Base-by-base conservation (phyloP, 2,797 vertebrate genomes). In the Falco novaeseelandiae region DNA sequence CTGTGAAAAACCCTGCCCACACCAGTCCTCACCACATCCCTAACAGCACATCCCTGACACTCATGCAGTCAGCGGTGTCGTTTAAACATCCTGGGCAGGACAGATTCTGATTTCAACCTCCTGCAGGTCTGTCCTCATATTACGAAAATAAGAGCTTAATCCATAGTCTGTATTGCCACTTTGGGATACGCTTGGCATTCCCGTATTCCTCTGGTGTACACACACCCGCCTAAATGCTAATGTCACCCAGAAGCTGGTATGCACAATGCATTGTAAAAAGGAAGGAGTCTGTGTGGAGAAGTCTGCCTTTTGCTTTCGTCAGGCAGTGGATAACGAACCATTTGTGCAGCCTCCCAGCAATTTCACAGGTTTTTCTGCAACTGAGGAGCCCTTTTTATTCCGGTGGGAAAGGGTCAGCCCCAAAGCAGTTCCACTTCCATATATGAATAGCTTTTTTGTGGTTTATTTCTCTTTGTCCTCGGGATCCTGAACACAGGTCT, bases 71-170 rank as follows among this genome's bases (percentile, higher is more conserved):
- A 13, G 34, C 3, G 3, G 8, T 13, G 32, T n/a, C 46, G 44
- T 86, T 83, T 74, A 72, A 83, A 83, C 32, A 93, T 44, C 80
- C 34, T 8, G 61, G 54, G 76, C 59, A 86, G 89, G 42, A 40
- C 10, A 5, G 58, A 12, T 69, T 52, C 85, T 76, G 94, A 93
- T 96, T 95, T 91, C 87, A 62, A 66, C 65, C 54, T 93, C 95
- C 91, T 62, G 54, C 62, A 36, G 87, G n/a, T 66, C 91, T 44
- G 30, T 66, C 46, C 30, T 69, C 23, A 27, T 48, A 59, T 30
- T 8, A 4, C 79, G 5, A 7, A 51, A 69, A 79, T 72, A 81
- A 67, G 46, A 90, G 66, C 42, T 72, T 62, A 95, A 79, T 86
- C 89, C 54, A 2, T 7, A 26, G 79, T 52, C 85, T 34, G 14